Base-by-base conservation (phyloP, 2,888 invertebrate species). In the Melangyna quadrimaculata region DNA sequence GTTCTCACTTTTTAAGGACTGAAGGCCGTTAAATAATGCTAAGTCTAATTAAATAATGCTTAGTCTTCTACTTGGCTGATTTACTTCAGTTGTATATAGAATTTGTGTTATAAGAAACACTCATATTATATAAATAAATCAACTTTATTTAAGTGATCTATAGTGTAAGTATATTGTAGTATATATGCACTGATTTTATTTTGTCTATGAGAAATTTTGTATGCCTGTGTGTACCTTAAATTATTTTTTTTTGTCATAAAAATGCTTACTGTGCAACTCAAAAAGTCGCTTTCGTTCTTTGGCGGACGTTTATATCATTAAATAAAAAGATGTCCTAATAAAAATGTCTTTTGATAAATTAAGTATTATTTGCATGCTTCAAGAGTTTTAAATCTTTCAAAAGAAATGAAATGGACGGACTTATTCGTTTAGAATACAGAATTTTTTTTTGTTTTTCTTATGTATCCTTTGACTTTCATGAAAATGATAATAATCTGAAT, bases 301-400 rank as follows among this genome's bases (percentile, higher is more conserved):
- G 61, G 40, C 24, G 24, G n/a, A 24, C 24, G 19, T 22, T 57
- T 29, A 2, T 29, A 2, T 17, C 19, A 22, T 12, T 10, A 22
- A 8, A 12, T 22, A 35, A 22, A 61, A 61, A 24, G 40, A 27
- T 3, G n/a, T 40, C 43, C 24, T n/a, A n/a, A 19, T 59, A 35
- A 35, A 59, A 61, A 43, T 61, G 24, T 27, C 61, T 24, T 61
- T 61, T 61, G 27, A 61, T n/a, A 27, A 40, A 40, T 61, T 40
- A 24, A 61, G 27, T 61, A 27, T 22, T 35, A 61, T 61, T 61
- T 61, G n/a, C 40, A 27, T 27, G 61, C 24, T 5, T 57, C 19
- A 35, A 12, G 17, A 57, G 12, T 19, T 57, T 57, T 7, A 35
- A 35, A 10, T 19, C 5, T 35, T 35, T 32, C 22, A 19, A 32